These are phyloP conservation scores for Aphelenchoides besseyi DNA, from an alignment of 1,140 invertebrate species.

Conservation along the genomic window DNA sequence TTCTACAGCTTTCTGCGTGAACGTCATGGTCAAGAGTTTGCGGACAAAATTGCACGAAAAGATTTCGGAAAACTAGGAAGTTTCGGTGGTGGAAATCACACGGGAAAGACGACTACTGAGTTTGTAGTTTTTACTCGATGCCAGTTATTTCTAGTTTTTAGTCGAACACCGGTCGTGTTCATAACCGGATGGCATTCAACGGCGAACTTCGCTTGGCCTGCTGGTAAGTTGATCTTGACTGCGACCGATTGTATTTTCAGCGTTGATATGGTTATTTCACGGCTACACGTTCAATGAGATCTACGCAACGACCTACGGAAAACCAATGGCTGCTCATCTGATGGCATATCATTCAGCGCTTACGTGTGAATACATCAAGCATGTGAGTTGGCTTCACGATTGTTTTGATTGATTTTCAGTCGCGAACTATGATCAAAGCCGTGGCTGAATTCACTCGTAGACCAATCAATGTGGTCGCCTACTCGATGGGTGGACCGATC, in stretches of 20 bases:
- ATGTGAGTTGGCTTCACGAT: background rate
- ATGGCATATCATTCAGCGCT: conserved; percentile 29
- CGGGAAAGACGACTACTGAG: background rate
- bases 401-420: conserved; percentile 18
- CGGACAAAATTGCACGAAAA: background rate
- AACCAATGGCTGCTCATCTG: conserved; percentile 36
- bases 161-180: conserved; percentile 39
- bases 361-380: conserved; percentile 30
- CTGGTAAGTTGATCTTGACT: too few relatives aligned
- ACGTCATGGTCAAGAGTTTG: background rate
- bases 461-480: conserved; percentile 42
- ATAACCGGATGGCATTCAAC: conserved; percentile 47
- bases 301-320: conserved; percentile 47
- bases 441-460: conserved; percentile 39
- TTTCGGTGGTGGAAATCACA: conserved; percentile 23
- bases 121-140: background rate
- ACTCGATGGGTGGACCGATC: conserved; percentile 48
- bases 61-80: conserved; percentile 25
- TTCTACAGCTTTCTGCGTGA: background rate
- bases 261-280: conserved; percentile 26
- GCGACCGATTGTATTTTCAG: too few relatives aligned
- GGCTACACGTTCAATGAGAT: conserved; percentile 36
- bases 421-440: conserved; percentile 42
- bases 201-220: conserved; percentile 22
- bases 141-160: conserved; percentile 11